Evolutionary conservation across 2,888 invertebrate genomes (phyloP).

Genomic region (Melanotus villosus): DNA sequence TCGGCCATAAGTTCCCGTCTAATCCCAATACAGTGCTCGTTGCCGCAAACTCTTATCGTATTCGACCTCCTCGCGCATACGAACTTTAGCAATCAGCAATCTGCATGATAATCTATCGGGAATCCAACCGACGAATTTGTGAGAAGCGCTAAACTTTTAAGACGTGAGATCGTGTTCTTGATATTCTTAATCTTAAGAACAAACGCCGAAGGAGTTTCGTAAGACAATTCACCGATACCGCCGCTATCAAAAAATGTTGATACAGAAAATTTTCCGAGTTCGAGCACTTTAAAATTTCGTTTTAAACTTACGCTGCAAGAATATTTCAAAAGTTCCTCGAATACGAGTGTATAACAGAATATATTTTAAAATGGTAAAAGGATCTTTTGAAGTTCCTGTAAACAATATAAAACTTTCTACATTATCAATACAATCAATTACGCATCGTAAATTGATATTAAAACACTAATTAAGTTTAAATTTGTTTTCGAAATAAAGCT

Average conservation of each 20-base stretch:
- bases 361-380: too few species aligned
- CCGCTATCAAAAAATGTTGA: neutral
- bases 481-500: too few species aligned
- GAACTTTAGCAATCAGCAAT: constrained; percentile 48
- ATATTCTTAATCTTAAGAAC: constrained; percentile 34
- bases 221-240: constrained; percentile 20
- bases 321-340: too few species aligned
- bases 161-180: constrained; percentile 37
- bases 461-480: too few species aligned
- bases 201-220: constrained; percentile 25
- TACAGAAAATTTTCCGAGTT: neutral
- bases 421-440: too few species aligned
- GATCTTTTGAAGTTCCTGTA: too few species aligned
- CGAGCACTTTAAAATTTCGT: too few species aligned
- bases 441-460: too few species aligned
- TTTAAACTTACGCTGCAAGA: too few species aligned
- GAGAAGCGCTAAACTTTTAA: constrained; percentile 49
- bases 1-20: constrained; percentile 33
- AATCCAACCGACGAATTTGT: constrained; percentile 45
- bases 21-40: constrained; percentile 39
- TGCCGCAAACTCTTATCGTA: constrained; percentile 35
- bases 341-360: too few species aligned
- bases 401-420: too few species aligned
- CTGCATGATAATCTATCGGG: constrained; percentile 53
- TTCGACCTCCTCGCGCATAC: constrained; percentile 32